Percentiles rank a stretch among this genome's conserved stretches.
Conservation (phyloP, 2,113 vertebrate species). For the Morone chrysops region DNA sequence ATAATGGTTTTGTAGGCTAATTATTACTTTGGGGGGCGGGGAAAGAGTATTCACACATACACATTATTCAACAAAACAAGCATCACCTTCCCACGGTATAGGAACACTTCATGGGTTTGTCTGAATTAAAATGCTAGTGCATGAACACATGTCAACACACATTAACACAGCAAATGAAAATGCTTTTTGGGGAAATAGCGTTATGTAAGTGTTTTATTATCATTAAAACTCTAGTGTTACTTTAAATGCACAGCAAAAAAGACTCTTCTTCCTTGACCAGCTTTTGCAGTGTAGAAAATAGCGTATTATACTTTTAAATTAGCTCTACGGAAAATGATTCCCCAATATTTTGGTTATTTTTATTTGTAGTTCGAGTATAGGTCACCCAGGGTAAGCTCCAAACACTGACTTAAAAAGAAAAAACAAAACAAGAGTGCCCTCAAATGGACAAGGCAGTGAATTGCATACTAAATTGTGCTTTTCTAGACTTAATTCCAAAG, state of each 20-base stretch:
- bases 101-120: constrained; percentile 21
- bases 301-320: constrained; percentile 25
- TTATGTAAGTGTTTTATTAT: constrained; percentile 40
- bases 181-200: constrained; percentile 20
- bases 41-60: constrained; percentile 35
- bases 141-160: constrained; percentile 58
- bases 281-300: constrained; percentile 7
- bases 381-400: background rate
- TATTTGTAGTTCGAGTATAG: constrained; percentile 15
- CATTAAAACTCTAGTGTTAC: constrained; percentile 25
- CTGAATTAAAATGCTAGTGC: constrained; percentile 55
- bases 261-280: constrained; percentile 14
- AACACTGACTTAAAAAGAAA: constrained; percentile 13
- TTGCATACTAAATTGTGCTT: constrained; percentile 79
- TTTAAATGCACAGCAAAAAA: constrained; percentile 55
- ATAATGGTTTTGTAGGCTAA: constrained; percentile 53
- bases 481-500: constrained; percentile 29
- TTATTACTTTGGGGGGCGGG: constrained; percentile 58
- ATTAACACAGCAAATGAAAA: constrained; percentile 62
- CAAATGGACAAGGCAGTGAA: constrained; percentile 76
- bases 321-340: constrained; percentile 8
- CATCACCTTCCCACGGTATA: constrained; percentile 34
- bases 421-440: constrained; percentile 59
- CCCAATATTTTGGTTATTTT: constrained; percentile 17
- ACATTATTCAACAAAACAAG: constrained; percentile 36